phyloP scores from a whole-genome alignment of 1,140 invertebrate species.

The Drosophila asahinai region DNA sequence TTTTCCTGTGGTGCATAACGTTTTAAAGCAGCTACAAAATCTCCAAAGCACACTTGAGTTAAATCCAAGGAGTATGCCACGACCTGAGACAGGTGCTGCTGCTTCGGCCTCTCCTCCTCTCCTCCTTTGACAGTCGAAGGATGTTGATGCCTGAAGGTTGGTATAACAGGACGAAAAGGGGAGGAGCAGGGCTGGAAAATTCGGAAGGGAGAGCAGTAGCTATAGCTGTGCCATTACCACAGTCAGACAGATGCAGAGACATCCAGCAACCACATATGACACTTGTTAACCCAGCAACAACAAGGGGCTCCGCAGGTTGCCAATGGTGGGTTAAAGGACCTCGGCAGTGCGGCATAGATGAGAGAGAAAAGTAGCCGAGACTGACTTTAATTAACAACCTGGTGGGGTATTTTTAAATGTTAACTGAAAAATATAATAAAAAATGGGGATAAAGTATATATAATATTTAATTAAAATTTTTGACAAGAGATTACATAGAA shows the following conservation, averaged over 20 bases:
- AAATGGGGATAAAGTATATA: too few species aligned
- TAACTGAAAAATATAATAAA: neutral
- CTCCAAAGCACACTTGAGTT: constrained; percentile 82
- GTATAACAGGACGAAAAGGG: neutral
- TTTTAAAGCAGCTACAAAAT: constrained; percentile 78
- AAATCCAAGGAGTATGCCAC: constrained; percentile 67
- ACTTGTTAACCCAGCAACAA: constrained; percentile 77
- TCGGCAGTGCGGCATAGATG: neutral
- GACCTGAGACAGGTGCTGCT: constrained; percentile 42
- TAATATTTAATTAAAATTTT: too few species aligned
- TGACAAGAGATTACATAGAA: neutral
- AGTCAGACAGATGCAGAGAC: constrained; percentile 46
- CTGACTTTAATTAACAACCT: neutral
- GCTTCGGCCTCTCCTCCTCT: neutral
- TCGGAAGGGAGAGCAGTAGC: neutral
- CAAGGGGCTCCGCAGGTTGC: constrained; percentile 27
- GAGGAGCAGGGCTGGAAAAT: neutral
- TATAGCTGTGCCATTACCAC: constrained; percentile 36
- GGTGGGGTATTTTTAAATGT: too few species aligned
- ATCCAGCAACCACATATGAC: constrained; percentile 73
- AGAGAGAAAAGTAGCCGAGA: neutral
- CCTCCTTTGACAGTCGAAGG: constrained; percentile 10
- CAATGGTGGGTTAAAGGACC: constrained; percentile 12
- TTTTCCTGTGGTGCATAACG: constrained; percentile 28
- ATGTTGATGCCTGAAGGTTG: constrained; percentile 15